phyloP scores from a whole-genome alignment of 1,140 invertebrate genomes.

The Drosophila saltans region DNA sequence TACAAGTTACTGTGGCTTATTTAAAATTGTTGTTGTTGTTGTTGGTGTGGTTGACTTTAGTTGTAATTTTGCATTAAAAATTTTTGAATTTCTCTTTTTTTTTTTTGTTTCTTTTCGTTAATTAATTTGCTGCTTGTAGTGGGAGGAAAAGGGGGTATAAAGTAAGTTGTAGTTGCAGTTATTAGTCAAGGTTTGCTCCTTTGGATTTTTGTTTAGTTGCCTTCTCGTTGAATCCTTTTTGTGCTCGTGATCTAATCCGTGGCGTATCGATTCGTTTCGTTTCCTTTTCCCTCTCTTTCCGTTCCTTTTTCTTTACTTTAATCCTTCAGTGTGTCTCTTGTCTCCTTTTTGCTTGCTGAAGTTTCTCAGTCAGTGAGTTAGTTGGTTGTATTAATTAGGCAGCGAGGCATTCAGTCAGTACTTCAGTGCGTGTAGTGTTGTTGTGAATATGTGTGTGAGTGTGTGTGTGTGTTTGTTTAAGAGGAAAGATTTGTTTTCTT shows the following conservation, averaged over 20 bases:
- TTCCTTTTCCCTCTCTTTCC: too few species aligned
- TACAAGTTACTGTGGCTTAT: conserved; percentile 55
- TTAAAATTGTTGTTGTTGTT: conserved; percentile 57
- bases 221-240: conserved; percentile 12
- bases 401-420: conserved; percentile 80
- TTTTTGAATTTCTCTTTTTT: conserved; percentile 41
- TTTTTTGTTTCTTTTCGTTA: conserved; percentile 28
- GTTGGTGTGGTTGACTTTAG: conserved; percentile 20
- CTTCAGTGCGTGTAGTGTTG: conserved; percentile 68
- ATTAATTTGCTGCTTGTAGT: conserved; percentile 18
- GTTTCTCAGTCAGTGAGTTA: conserved; percentile 78
- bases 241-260: not conserved
- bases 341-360: conserved; percentile 48
- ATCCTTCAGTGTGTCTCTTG: conserved; percentile 16
- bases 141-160: conserved; percentile 53
- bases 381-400: conserved; percentile 67
- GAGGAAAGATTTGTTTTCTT: conserved; percentile 12
- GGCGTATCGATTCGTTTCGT: not conserved
- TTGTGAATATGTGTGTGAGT: conserved; percentile 36
- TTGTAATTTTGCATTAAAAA: conserved; percentile 62
- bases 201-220: conserved; percentile 27
- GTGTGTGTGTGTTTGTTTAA: conserved; percentile 23
- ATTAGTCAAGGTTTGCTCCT: conserved; percentile 57
- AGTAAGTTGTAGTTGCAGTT: conserved; percentile 68
- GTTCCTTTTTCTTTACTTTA: not conserved